Evolutionary conservation across 2,888 invertebrate species (phyloP), one percentile per base, ranked within the genome.

Genomic region (Craniophora ligustri): DNA sequence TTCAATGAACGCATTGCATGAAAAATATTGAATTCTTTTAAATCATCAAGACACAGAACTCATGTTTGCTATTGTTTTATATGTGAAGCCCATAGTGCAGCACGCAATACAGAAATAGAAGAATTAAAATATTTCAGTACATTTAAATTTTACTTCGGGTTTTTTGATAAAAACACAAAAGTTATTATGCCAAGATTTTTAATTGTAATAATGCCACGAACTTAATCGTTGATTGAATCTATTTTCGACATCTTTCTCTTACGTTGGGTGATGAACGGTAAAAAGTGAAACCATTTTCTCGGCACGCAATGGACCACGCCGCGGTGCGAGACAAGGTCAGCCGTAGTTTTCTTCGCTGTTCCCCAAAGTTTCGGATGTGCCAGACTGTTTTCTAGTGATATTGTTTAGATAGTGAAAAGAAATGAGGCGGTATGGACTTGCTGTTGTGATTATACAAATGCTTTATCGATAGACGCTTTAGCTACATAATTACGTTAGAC

Each of bases 381-480:
- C 84, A 88, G 89, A 92, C 92, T 88, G 85, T 88, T 90, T 79
- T 84, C 72, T 91, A 92, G 91, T 91, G 89, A 85, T 91, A 91
- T 86, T 79, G 79, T 79, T 87, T 91, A 92, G 90, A 87, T 91
- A 92, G 90, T 91, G 89, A 86, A 66, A 90, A 82, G 84, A 83
- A 89, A 84, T 80, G 82, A 84, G 82, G 77, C 76, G 81, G 82
- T 84, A 82, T 64, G 87, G 88, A 91, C 87, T 84, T 86, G 89
- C 85, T 82, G 88, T 89, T 92, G 91, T 91, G 91, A 91, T 91
- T 91, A 89, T 89, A 91, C 88, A 88, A 88, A 91, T 91, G 91
- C 91, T 93, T 92, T 91, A 92, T 90, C 81, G 82, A 88, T 87
- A 91, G 87, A 88, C 88, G 92, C 92, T 91, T 91, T 91, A 91